These are phyloP conservation scores for Camponotus floridanus DNA, from an alignment of 1,140 invertebrate species.

Conservation along the genomic window DNA sequence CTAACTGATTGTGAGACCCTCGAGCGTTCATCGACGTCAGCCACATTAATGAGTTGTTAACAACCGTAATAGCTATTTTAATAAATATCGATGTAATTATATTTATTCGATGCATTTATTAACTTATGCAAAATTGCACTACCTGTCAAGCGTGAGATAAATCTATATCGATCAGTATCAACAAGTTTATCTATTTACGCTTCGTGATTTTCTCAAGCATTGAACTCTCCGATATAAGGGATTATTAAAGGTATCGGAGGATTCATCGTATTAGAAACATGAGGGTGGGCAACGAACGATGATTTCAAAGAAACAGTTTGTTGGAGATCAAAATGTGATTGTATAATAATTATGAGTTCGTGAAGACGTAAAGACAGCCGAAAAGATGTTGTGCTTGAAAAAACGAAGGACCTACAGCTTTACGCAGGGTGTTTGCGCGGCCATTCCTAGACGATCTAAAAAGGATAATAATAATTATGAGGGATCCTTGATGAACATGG, in stretches of 20 bases:
- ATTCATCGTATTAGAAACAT: background rate
- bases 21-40: background rate
- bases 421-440: conserved; percentile 77
- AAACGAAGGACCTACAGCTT: conserved; percentile 81
- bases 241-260: background rate
- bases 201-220: conserved; percentile 18
- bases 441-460: conserved; percentile 67
- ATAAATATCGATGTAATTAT: background rate
- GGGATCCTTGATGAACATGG: conserved; percentile 75
- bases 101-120: background rate
- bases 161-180: background rate
- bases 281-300: background rate
- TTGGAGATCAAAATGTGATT: background rate
- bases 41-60: background rate
- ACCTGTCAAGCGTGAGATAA: background rate
- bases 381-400: conserved; percentile 80
- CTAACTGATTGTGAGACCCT: background rate
- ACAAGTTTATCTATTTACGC: background rate
- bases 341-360: conserved; percentile 44
- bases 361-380: background rate
- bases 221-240: background rate
- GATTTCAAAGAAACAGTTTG: background rate
- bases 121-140: background rate
- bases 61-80: background rate
- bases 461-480: conserved; percentile 75